Evolutionary conservation across 2,113 vertebrate species (phyloP), one percentile per base, ranked within the genome.

Genomic region (Acanthisitta chloris): DNA sequence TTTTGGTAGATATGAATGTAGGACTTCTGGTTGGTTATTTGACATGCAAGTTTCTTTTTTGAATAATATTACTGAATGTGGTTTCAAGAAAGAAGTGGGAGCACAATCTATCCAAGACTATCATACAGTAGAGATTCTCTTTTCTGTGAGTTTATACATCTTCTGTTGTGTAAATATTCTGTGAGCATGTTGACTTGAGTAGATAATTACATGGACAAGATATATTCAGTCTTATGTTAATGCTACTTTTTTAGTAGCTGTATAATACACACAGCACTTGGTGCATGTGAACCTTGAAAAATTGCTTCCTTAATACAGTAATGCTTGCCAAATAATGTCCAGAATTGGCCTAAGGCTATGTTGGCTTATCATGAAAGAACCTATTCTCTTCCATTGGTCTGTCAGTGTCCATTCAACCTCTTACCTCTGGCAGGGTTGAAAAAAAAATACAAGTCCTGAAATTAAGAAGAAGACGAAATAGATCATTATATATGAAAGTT

Each of bases 281-380:
- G 21, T 90, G 21, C 78, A 79, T n/a, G 20, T 88, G 85, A 90
- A 72, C 85, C 85, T 93, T 94, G 85, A 86, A 87, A 94, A 93
- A 91, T 55, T 69, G 40, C 69, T 94, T 91, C 57, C 52, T 72
- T 80, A 76, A 57, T 90, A 52, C 74, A 90, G 54, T 79, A 91
- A 26, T 1, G 2, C 70, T 93, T 94, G 78, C 52, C 85, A 93
- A 80, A 80, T 86, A 73, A 61, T 83, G 77, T 85, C 89, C 67
- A 77, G 61, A 93, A 73, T 69, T 87, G 52, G 20, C 84, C 48
- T 88, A 71, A 51, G 67, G 34, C 51, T 94, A 20, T 71, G 7
- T 24, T 80, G 66, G 61, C 45, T 94, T 86, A 51, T 79, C 88
- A 31, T 91, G 70, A 87, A 79, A 80, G 46, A 89, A 36, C 42